Evolutionary conservation across 2,888 invertebrate species (phyloP), one percentile per base, ranked within the genome.

Genomic region (Chorisops tibialis): DNA sequence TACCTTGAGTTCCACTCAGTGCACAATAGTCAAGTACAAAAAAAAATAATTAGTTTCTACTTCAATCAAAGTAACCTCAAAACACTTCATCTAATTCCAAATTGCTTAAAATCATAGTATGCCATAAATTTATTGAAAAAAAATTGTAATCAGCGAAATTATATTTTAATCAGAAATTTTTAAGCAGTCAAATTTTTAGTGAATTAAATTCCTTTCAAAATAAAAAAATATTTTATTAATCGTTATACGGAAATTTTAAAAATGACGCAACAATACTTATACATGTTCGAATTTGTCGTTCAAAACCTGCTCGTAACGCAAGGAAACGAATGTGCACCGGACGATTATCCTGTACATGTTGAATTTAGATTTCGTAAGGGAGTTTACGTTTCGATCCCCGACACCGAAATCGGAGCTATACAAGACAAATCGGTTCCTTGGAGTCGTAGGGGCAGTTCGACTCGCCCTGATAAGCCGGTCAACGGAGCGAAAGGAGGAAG

Each of bases 311-410:
- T 19, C 9, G n/a, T 52, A n/a, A 52, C 38, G n/a, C 37, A 52
- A 39, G 11, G 18, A 1, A 52, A 52, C n/a, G 52, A 52, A 52
- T 52, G 52, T 52, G 52, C 52, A 7, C 52, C 52, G 2, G 38
- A 38, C 11, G 21, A 39, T 9, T 52, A 39, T 19, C 52, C 52
- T 6, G n/a, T 39, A 2, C 7, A 52, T 21, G 52, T n/a, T 5
- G 52, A 52, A 39, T 38, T 52, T 7, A 7, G 38, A 38, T 52
- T 52, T 12, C 52, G 52, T 6, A 9, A 38, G 18, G 52, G 52
- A 19, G 19, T 52, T 12, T 52, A 38, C 52, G 19, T 38, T 11
- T 19, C 18, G 7, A 52, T 52, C 12, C 39, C 52, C 3, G 12
- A 38, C n/a, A 16, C 9, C 7, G 18, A 52, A 11, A 19, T 52